Percentiles rank a stretch among this genome's conserved stretches.
Evolutionary conservation across 2,888 invertebrate genomes (phyloP).

Genomic region (Eurois occulta): DNA sequence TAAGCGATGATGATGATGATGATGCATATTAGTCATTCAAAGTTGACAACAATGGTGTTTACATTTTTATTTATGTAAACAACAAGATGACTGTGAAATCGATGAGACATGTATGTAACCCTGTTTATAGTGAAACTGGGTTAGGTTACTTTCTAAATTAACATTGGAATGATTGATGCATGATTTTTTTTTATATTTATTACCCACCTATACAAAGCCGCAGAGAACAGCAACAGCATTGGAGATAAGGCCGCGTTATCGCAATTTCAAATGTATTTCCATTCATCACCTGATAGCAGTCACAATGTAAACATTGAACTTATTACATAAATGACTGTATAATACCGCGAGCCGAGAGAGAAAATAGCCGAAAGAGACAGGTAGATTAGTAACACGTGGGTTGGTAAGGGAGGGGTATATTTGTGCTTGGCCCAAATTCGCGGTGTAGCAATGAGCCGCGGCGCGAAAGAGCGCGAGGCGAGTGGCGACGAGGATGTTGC

Average conservation of each 20-base stretch:
- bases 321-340: conserved; percentile 81
- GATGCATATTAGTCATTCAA: conserved; percentile 9
- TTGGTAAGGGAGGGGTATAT: conserved; percentile 76
- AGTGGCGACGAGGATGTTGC: conserved; percentile 78
- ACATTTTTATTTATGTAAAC: conserved; percentile 25
- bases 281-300: conserved; percentile 75
- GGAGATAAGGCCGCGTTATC: conserved; percentile 62
- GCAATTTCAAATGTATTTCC: conserved; percentile 68
- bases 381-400: conserved; percentile 65
- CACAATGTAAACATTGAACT: conserved; percentile 86
- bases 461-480: conserved; percentile 84
- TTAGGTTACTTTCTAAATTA: conserved; percentile 8
- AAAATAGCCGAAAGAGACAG: conserved; percentile 76
- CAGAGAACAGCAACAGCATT: conserved; percentile 53
- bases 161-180: conserved; percentile 22
- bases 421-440: conserved; percentile 85
- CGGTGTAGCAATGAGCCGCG: conserved; percentile 81
- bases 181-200: conserved; percentile 26
- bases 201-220: conserved; percentile 64
- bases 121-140: neutral
- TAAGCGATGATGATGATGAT: conserved; percentile 3
- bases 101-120: neutral
- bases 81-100: conserved; percentile 8
- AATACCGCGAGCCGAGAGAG: conserved; percentile 70
- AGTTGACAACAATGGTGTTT: conserved; percentile 36